Conservation (phyloP, 2,888 invertebrate genomes). For the Euspilapteryx auroguttella region DNA sequence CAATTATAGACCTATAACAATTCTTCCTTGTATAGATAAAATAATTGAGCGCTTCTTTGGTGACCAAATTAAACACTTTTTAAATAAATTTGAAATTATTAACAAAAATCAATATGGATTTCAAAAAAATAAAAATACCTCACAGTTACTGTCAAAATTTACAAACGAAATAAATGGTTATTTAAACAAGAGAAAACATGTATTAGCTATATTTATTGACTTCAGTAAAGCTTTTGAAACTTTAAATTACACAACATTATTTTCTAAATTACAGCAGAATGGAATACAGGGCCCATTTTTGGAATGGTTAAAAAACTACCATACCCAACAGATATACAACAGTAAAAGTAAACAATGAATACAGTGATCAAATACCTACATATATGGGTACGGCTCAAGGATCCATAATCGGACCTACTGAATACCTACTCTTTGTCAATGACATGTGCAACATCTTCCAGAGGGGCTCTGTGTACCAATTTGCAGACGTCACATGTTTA, state of each 20-base stretch:
- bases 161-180: slow-evolving; percentile 4
- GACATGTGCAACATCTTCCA: not conserved
- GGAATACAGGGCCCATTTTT: slow-evolving; percentile 3
- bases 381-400: not conserved
- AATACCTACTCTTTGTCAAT: slow-evolving; percentile 1
- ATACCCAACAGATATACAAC: not conserved
- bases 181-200: slow-evolving; percentile 4
- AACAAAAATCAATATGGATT: slow-evolving; percentile 6
- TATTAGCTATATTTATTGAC: too few species aligned
- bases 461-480: not conserved
- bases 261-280: slow-evolving; percentile 1
- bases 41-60: slow-evolving; percentile 5
- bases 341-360: not conserved
- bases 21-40: slow-evolving; percentile 6
- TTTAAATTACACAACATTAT: slow-evolving; percentile 1
- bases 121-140: slow-evolving; percentile 5
- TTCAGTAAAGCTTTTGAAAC: slow-evolving; percentile 4
- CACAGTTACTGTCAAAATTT: slow-evolving; percentile 5
- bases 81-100: slow-evolving; percentile 3
- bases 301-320: slow-evolving; percentile 3
- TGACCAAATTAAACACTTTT: slow-evolving; percentile 4
- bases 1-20: slow-evolving; percentile 9
- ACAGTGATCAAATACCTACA: slow-evolving; percentile 1
- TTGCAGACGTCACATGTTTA: too few species aligned
- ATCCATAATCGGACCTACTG: not conserved